phyloP scores from a whole-genome alignment of 1,140 invertebrate species.

The Yoshiicerus persimilis region DNA sequence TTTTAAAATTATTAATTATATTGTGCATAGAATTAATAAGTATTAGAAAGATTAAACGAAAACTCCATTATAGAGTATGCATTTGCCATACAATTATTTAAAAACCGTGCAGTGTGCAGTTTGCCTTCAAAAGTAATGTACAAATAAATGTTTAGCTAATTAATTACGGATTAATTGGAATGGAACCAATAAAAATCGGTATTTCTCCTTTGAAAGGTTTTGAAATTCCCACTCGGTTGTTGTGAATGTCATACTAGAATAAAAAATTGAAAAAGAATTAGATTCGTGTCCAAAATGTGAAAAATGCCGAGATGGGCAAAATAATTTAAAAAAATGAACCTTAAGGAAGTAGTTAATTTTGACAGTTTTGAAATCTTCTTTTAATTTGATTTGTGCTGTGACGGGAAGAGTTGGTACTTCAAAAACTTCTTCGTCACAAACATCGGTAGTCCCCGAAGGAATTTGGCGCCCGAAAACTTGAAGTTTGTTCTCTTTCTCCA shows the following conservation, averaged over 20 bases:
- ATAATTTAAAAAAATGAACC: background rate
- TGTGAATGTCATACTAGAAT: background rate
- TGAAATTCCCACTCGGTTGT: background rate
- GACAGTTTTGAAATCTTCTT: background rate
- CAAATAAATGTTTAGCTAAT: too few relatives aligned
- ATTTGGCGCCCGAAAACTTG: background rate
- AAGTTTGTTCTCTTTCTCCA: background rate
- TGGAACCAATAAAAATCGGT: background rate
- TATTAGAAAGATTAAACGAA: too few relatives aligned
- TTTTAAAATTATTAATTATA: too few relatives aligned
- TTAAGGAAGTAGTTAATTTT: background rate
- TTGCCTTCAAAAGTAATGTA: too few relatives aligned
- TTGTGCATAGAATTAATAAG: too few relatives aligned
- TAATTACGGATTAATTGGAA: background rate
- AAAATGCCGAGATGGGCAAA: background rate
- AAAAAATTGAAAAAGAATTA: background rate
- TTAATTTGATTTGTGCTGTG: background rate
- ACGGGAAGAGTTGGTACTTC: background rate
- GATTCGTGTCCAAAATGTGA: background rate
- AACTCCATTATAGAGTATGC: too few relatives aligned
- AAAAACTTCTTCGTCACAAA: background rate
- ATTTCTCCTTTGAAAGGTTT: background rate
- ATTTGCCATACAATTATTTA: too few relatives aligned
- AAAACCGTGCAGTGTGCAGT: too few relatives aligned
- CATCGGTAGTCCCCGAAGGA: background rate